Conservation (phyloP, 2,797 vertebrate genomes). For the Coccyzus lansbergi region DNA sequence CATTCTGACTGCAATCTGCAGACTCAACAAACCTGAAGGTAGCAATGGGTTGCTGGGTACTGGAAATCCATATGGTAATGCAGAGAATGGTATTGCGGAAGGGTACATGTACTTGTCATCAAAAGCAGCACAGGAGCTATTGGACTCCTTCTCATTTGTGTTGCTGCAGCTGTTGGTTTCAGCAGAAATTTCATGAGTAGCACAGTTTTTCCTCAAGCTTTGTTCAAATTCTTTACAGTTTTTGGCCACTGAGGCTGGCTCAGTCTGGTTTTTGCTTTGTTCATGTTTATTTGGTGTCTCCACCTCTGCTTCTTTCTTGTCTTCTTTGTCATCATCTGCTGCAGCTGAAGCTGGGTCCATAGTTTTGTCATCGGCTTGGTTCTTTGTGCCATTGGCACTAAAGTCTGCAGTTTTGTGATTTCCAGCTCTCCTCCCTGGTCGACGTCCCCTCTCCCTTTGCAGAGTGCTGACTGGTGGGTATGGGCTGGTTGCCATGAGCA, state of each 20-base stretch:
- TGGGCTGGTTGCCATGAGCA: slow-evolving; percentile 85
- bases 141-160: slow-evolving; percentile 81
- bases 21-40: slow-evolving; percentile 75
- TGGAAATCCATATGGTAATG: slow-evolving; percentile 85
- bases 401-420: slow-evolving; percentile 83
- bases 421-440: slow-evolving; percentile 81
- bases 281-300: slow-evolving; percentile 78
- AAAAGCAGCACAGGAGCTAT: slow-evolving; percentile 79
- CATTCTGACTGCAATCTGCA: not conserved
- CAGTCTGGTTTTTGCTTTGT: slow-evolving; percentile 79
- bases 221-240: slow-evolving; percentile 80
- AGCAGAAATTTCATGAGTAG: slow-evolving; percentile 71
- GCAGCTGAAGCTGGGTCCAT: slow-evolving; percentile 72
- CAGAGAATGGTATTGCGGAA: slow-evolving; percentile 74
- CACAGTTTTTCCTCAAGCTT: slow-evolving; percentile 78
- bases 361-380: slow-evolving; percentile 82
- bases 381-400: slow-evolving; percentile 75
- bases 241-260: slow-evolving; percentile 74
- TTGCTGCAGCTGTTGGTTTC: slow-evolving; percentile 76
- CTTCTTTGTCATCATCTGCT: slow-evolving; percentile 86
- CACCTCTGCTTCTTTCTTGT: slow-evolving; percentile 81
- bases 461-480: slow-evolving; percentile 85
- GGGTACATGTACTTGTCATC: slow-evolving; percentile 87
- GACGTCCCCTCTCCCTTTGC: slow-evolving; percentile 87
- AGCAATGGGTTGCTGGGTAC: slow-evolving; percentile 79